Conservation (phyloP, 1,140 invertebrate species). For the Lutraria rhynchaena region DNA sequence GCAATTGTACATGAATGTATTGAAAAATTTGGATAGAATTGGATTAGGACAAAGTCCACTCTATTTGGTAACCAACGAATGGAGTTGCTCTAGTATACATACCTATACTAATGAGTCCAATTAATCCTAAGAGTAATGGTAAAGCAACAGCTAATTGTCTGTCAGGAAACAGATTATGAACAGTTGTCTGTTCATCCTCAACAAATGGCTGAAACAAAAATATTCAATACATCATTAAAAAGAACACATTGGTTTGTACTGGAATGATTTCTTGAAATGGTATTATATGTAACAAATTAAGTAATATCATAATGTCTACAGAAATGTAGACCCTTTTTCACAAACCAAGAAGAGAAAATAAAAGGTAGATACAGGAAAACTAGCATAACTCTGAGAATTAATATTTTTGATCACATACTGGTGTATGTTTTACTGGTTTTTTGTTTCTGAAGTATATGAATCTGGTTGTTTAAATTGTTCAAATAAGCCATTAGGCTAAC, state of each 20-base stretch:
- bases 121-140: conserved; percentile 22
- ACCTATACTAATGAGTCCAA: conserved; percentile 35
- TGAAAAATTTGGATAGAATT: too few relatives aligned
- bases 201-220: conserved; percentile 50
- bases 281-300: background rate
- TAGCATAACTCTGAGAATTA: background rate
- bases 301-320: background rate
- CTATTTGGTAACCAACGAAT: too few relatives aligned
- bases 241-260: background rate
- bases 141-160: conserved; percentile 19
- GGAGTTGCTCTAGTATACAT: too few relatives aligned
- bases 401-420: too few relatives aligned
- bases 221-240: background rate
- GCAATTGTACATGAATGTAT: too few relatives aligned
- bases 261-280: background rate
- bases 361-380: background rate
- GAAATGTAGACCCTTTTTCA: background rate
- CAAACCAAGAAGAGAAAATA: background rate
- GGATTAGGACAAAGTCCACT: too few relatives aligned
- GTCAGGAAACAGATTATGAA: conserved; percentile 40
- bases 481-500: too few relatives aligned
- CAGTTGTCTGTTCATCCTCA: conserved; percentile 23
- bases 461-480: too few relatives aligned
- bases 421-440: too few relatives aligned
- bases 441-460: too few relatives aligned